Base-by-base conservation (phyloP, 2,113 vertebrate species). In the Stigmatopora argus region DNA sequence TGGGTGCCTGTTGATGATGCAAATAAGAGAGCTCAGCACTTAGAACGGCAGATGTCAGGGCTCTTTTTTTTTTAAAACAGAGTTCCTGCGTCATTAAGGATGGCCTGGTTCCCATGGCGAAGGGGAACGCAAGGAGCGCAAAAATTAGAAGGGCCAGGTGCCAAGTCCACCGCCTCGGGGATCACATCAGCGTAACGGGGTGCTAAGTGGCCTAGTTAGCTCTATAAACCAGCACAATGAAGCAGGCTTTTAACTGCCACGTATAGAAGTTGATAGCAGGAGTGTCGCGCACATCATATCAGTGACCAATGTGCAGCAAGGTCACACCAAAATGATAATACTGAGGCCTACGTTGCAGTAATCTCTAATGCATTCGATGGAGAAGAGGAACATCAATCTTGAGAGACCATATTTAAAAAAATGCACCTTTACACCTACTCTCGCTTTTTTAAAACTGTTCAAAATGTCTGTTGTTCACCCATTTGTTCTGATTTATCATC, bases 201-300 rank as follows among this genome's bases (percentile, higher is more conserved):
- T 78, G 86, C 87, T 90, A 89, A 89, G 87, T 87, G 87, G 89
- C 86, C 86, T 88, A 87, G 88, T 90, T 90, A 89, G 87, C 82
- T 83, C 81, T 85, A 88, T 85, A 86, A 86, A 80, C 84, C 78
- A 63, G 38, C 84, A 90, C 86, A 88, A 88, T 85, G 82, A 84
- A 56, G 23, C 53, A 72, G 87, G 83, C 85, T 87, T 89, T 89
- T 87, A 86, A 87, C 87, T 83, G 87, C 86, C 83, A 82, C 74
- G 79, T 57, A 18, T 79, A 67, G 75, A 74, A 78, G 38, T 61
- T 45, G 59, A 18, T 3, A 6, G 65, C 78, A 77, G 75, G 70
- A 77, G 72, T 58, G 46, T 41, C 41, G 19, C 41, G 35, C 53
- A 46, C 57, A 66, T 26, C 11, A 62, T 67, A 74, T 74, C 76